Evolutionary conservation across 2,888 invertebrate species (phyloP).

Genomic region (Geophilus truncorum): DNA sequence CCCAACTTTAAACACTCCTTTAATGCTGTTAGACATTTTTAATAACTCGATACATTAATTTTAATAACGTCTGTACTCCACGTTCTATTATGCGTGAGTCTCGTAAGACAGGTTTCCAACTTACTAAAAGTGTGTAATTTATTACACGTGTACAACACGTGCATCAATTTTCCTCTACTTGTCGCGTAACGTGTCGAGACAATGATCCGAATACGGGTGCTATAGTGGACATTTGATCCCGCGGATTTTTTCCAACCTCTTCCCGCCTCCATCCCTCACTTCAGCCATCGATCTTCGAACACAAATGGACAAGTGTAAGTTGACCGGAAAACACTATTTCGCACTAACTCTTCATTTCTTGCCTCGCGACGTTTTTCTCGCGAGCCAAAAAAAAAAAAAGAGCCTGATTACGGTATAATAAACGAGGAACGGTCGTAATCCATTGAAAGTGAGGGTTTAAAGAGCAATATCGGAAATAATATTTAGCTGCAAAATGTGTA

Average conservation of each 20-base stretch:
- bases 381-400: not conserved
- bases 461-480: not conserved
- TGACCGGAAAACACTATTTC: not conserved
- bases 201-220: not conserved
- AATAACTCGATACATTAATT: not conserved
- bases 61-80: not conserved
- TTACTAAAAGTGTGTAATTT: not conserved
- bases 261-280: not conserved
- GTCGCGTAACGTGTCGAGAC: not conserved
- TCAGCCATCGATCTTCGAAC: not conserved
- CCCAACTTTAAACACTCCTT: too few relatives aligned
- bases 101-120: not conserved
- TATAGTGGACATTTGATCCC: not conserved
- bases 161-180: not conserved
- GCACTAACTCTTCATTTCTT: not conserved
- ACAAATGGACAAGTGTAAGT: not conserved
- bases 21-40: not conserved
- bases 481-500: not conserved
- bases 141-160: conserved; percentile 4
- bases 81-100: not conserved
- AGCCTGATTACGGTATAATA: too few relatives aligned
- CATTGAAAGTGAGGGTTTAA: too few relatives aligned
- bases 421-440: too few relatives aligned
- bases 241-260: not conserved
- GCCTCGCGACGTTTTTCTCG: not conserved